Evolutionary conservation across 2,888 invertebrate species (phyloP), one percentile per base, ranked within the genome.

Genomic region (Lagria hirta): DNA sequence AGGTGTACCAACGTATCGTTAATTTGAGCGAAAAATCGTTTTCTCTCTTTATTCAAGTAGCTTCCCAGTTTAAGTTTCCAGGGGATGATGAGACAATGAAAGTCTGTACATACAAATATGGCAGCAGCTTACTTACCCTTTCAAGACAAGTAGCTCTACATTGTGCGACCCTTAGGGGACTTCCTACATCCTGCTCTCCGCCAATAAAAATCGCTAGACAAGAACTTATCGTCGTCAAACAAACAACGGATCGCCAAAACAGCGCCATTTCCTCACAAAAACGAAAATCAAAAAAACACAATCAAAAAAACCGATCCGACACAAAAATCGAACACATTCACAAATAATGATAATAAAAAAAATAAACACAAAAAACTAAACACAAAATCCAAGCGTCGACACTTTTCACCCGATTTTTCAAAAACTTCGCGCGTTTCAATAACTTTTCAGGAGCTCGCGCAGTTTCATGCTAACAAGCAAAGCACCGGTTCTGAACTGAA

Each of bases 101-200:
- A 36, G 42, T 35, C 37, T 23, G 27, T n/a, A 27, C 45, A 38
- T 30, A 37, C 48, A 55, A 53, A 51, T 43, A 53, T 51, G 52
- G 44, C 43, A 40, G 35, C n/a, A n/a, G n/a, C n/a, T n/a, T n/a
- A 63, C 72, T 72, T 75, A 84, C 84, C 82, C 80, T 81, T 75
- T 82, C 80, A 62, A 84, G 76, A 71, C 84, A 84, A 55, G 82
- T 81, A 55, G 84, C 83, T 70, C 84, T 73, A 70, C 84, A 84
- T 62, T 84, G 83, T 57, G 84, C 84, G 57, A 84, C 83, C 62
- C 83, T 77, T 55, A 84, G 71, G 43, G 84, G 84, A 60, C 83
- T 84, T 48, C 81, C 82, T 57, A 84, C 80, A 68, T 83, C 82
- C 73, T 80, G 80, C 61, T 81, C 81, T 54, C 79, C 80, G 34